A percentile compares a stretch with the other conserved stretches of the same genome.
These are phyloP conservation scores for Orchestes rusci DNA, from an alignment of 2,888 invertebrate species.

Conservation along the genomic window DNA sequence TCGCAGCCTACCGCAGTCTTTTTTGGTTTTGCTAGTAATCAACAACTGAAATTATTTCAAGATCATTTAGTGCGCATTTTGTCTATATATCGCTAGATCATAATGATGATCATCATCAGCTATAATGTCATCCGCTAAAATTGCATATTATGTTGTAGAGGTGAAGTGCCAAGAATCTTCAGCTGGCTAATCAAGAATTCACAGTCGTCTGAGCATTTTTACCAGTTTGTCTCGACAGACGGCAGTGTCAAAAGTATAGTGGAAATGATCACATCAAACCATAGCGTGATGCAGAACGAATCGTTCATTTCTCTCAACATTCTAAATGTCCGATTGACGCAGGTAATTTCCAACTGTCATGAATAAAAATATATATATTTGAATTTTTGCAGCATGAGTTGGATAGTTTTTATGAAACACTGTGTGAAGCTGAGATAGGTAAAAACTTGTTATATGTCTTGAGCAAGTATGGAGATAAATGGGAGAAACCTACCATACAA, in stretches of 20 bases:
- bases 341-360: too few species aligned
- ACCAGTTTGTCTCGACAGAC: constrained; percentile 48
- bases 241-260: constrained; percentile 70
- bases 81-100: too few species aligned
- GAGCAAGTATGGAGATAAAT: constrained; percentile 39
- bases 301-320: constrained; percentile 67
- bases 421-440: constrained; percentile 37
- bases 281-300: constrained; percentile 83
- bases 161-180: constrained; percentile 70
- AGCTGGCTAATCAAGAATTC: constrained; percentile 73
- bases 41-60: too few species aligned
- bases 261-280: constrained; percentile 75
- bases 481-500: constrained; percentile 36
- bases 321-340: constrained; percentile 44
- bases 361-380: too few species aligned
- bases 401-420: constrained; percentile 14
- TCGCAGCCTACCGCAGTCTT: too few species aligned
- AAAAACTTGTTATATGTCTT: constrained; percentile 38
- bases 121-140: too few species aligned
- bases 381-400: constrained; percentile 8
- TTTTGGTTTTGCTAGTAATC: too few species aligned
- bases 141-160: too few species aligned
- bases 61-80: too few species aligned
- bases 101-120: too few species aligned
- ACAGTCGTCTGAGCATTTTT: constrained; percentile 42